Evolutionary conservation across 1,140 invertebrate species (phyloP), one percentile per base, ranked within the genome.

Genomic region (Periplaneta americana): DNA sequence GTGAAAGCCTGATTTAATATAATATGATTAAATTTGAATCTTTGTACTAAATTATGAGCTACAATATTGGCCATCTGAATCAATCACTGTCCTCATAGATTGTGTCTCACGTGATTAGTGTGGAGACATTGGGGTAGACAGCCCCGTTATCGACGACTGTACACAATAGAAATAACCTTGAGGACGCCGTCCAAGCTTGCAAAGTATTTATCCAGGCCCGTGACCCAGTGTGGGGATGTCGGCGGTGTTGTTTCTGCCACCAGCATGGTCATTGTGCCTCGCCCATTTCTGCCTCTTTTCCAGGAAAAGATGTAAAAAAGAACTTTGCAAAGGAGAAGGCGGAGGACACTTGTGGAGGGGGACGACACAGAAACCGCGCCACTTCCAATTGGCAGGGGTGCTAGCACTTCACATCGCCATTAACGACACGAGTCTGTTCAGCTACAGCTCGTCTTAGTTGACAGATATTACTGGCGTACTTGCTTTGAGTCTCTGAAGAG

Each of bases 241-340:
- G n/a, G 48, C 48, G n/a, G n/a, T n/a, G n/a, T 66, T 66, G 22
- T 66, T 66, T 66, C 48, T 66, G 48, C 48, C 22, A 66, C 48
- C 48, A 66, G 48, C 5, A 66, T 66, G 48, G 48, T 66, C 48
- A 66, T 28, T 66, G 22, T 22, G 48, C 48, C 75, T 28, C 33
- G 22, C 75, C 75, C 31, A 77, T 36, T 77, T 13, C 33, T 77
- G 75, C 75, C 75, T 77, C 75, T 33, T 77, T 77, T 77, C 75
- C 31, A 34, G 33, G 75, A 77, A 77, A 76, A 77, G 3, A 77
- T 77, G 6, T 77, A 33, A 33, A 77, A 28, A 77, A 13, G 33
- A 13, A 5, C 11, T 22, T 28, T 66, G 22, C 22, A n/a, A n/a
- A n/a, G 48, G 6, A 4, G 48, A 6, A 13, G 48, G 48, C 22